These are phyloP conservation scores for Erpornis zantholeuca DNA, from an alignment of 2,113 vertebrate genomes.

Conservation along the genomic window DNA sequence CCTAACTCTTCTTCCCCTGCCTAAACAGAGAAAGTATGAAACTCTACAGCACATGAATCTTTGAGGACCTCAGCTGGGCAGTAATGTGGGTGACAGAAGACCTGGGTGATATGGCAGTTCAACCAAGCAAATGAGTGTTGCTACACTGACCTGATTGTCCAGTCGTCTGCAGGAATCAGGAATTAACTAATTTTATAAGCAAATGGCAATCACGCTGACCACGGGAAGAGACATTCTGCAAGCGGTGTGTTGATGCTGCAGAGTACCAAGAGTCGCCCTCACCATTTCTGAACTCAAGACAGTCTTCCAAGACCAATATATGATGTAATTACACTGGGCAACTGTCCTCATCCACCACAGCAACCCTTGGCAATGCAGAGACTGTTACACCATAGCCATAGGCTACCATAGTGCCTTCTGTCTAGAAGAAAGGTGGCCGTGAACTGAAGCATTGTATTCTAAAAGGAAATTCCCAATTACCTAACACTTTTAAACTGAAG, in stretches of 20 bases:
- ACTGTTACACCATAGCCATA: not conserved
- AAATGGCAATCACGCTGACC: not conserved
- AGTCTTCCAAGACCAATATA: not conserved
- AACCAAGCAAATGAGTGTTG: not conserved
- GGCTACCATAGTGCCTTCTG: not conserved
- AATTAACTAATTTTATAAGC: not conserved
- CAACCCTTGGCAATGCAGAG: not conserved
- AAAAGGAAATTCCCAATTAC: not conserved
- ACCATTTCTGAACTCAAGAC: not conserved
- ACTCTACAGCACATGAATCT: not conserved
- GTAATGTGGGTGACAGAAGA: not conserved
- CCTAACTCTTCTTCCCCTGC: not conserved
- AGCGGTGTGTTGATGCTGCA: not conserved
- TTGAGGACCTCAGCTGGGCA: not conserved
- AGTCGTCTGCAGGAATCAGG: not conserved
- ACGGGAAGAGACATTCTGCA: not conserved
- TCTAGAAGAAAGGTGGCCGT: not conserved
- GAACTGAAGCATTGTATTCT: not conserved
- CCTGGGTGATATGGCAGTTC: not conserved
- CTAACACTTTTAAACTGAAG: not conserved
- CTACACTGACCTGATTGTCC: not conserved
- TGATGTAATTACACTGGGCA: not conserved
- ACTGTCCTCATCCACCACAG: not conserved
- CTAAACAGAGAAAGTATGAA: not conserved
- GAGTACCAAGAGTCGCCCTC: not conserved